Base-by-base conservation (phyloP, 2,888 invertebrate species). In the Tribolium freemani region DNA sequence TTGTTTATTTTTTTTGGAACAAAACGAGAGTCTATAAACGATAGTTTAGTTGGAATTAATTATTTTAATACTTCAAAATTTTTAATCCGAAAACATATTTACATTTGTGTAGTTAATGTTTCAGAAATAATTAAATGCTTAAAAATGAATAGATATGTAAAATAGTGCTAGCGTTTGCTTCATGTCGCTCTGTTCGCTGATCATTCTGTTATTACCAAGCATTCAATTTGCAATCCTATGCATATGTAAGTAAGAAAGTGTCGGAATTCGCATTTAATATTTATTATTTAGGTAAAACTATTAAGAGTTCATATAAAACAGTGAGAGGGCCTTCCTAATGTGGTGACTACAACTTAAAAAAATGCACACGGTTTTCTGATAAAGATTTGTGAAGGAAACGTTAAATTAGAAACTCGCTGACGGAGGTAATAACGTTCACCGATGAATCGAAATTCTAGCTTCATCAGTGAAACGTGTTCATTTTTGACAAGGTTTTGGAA, bases 391-490 rank as follows among this genome's bases (percentile, higher is more conserved):
- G 66, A 71, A 54, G 44, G 60, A 71, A 61, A 68, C 72, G 72
- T 51, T 72, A 68, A 67, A 68, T 72, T 67, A 63, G 48, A 56
- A 68, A 71, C 58, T 60, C 71, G 71, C 71, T 66, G 66, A 71
- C 71, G 64, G 58, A 50, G 66, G 57, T 57, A 26, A 26, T 26
- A 71, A 71, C 48, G 60, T 71, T 71, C 71, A 66, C 60, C 58
- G 50, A 71, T 71, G 66, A 71, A 71, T 66, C 66, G 66, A 66
- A 63, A 71, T 71, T 60, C 66, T 71, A 71, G 66, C 66, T 66
- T 71, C 58, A 71, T 71, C 66, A 60, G 58, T 51, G 63, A 60
- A 46, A 71, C 71, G 71, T 71, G 71, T 66, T 66, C 71, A 66
- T 66, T 71, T 64, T 71, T 71, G 71, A 66, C 66, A 71, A 71